A percentile compares a stretch with the other conserved stretches of the same genome.
Conservation (phyloP, 2,113 vertebrate genomes). For the Triplophysa tibetana region DNA sequence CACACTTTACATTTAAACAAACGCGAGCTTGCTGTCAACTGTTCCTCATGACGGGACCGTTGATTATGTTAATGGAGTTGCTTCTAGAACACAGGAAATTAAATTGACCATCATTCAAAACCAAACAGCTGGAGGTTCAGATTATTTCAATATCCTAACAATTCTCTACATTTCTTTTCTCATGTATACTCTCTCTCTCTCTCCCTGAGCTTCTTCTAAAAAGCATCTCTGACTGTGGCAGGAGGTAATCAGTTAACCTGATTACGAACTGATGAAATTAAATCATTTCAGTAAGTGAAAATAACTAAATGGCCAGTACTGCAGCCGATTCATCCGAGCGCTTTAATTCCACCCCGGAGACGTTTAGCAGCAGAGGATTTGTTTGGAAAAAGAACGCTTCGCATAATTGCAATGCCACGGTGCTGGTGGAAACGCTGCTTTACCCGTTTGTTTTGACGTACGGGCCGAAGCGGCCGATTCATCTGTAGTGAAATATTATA, state of each 20-base stretch:
- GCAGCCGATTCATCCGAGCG: slow-evolving; percentile 51
- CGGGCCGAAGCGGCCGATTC: not conserved
- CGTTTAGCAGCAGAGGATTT: slow-evolving; percentile 18
- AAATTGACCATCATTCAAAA: slow-evolving; percentile 45
- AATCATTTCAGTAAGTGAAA: slow-evolving; percentile 75
- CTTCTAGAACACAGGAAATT: slow-evolving; percentile 50
- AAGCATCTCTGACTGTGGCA: slow-evolving; percentile 59
- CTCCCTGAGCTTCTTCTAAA: slow-evolving; percentile 53
- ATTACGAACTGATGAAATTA: slow-evolving; percentile 75
- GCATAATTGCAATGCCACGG: not conserved
- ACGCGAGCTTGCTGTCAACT: not conserved
- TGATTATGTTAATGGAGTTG: slow-evolving; percentile 44
- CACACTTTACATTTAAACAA: not conserved
- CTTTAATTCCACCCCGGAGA: slow-evolving; percentile 53
- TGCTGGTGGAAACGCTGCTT: not conserved
- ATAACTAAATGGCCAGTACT: slow-evolving; percentile 73
- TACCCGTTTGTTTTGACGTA: slow-evolving; percentile 5
- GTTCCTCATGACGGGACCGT: slow-evolving; percentile 10
- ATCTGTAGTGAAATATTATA: slow-evolving; percentile 21
- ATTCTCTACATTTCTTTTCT: slow-evolving; percentile 24
- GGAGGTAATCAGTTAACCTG: slow-evolving; percentile 74
- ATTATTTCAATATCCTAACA: slow-evolving; percentile 52
- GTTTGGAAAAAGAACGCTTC: slow-evolving; percentile 2
- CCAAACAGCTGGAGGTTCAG: slow-evolving; percentile 49
- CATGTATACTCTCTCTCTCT: not conserved